phyloP scores from a whole-genome alignment of 2,113 vertebrate genomes.

The Naja naja region DNA sequence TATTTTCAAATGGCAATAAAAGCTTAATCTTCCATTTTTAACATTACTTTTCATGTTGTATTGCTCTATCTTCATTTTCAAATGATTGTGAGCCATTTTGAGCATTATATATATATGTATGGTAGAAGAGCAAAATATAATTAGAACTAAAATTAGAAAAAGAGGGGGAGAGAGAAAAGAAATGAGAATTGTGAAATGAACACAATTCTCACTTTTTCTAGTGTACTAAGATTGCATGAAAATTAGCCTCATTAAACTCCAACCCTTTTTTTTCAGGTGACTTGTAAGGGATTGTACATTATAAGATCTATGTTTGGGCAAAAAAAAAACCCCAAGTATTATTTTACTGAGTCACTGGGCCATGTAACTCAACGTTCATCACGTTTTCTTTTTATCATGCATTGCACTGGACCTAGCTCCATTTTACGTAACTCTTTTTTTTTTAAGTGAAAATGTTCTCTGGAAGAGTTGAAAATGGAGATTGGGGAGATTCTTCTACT shows the following conservation, averaged over 20 bases:
- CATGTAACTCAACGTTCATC: constrained; percentile 46
- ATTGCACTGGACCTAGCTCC: constrained; percentile 37
- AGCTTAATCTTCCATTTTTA: background rate
- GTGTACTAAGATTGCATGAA: background rate
- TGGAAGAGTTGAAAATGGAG: constrained; percentile 30
- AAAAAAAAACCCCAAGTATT: background rate
- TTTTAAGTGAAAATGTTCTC: constrained; percentile 31
- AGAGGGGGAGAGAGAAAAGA: background rate
- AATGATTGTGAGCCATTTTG: no score
- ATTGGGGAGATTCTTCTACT: constrained; percentile 48
- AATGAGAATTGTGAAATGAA: no score
- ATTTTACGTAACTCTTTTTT: constrained; percentile 19
- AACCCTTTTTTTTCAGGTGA: background rate
- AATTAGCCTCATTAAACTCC: background rate
- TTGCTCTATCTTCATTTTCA: background rate
- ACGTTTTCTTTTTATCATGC: constrained; percentile 28
- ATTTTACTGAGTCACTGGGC: accelerated
- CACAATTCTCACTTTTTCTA: background rate
- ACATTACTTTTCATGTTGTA: background rate
- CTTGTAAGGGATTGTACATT: background rate
- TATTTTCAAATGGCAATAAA: background rate
- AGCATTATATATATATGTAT: background rate
- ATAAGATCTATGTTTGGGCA: background rate
- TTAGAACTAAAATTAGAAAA: background rate
- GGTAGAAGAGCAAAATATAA: background rate